These are phyloP conservation scores for Siniperca knerii DNA, from an alignment of 2,113 vertebrate genomes.

Conservation along the genomic window DNA sequence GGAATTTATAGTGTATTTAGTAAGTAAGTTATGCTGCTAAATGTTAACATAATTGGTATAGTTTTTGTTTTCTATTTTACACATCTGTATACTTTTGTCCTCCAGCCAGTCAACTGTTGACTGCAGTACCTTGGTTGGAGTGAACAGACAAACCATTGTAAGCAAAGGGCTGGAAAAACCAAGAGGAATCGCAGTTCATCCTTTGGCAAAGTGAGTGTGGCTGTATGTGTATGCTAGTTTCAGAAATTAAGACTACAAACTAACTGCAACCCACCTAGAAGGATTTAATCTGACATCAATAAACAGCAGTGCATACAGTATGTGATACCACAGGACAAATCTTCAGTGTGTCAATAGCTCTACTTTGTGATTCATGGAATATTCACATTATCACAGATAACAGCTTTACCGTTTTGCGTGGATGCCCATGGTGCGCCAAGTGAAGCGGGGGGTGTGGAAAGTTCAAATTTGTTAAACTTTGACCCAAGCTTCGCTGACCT, in stretches of 20 bases:
- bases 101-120: constrained; percentile 88
- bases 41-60: background rate
- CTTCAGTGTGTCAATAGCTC: background rate
- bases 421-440: too few species aligned
- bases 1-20: background rate
- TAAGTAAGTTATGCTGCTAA: background rate
- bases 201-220: constrained; percentile 88
- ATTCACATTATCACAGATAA: too few species aligned
- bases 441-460: too few species aligned
- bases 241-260: background rate
- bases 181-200: constrained; percentile 91
- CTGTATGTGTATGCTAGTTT: background rate
- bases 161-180: constrained; percentile 86
- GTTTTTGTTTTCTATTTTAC: background rate
- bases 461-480: too few species aligned
- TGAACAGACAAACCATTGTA: constrained; percentile 84
- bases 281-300: background rate
- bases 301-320: background rate
- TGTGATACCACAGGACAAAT: background rate
- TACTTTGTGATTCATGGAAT: background rate
- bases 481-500: too few species aligned
- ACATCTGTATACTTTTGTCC: constrained; percentile 24
- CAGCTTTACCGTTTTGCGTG: too few species aligned
- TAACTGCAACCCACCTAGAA: background rate
- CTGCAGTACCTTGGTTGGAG: constrained; percentile 86